These are phyloP conservation scores for Nematostella vectensis DNA, from an alignment of 92 coral and sea anemone genomes.

Conservation along the genomic window DNA sequence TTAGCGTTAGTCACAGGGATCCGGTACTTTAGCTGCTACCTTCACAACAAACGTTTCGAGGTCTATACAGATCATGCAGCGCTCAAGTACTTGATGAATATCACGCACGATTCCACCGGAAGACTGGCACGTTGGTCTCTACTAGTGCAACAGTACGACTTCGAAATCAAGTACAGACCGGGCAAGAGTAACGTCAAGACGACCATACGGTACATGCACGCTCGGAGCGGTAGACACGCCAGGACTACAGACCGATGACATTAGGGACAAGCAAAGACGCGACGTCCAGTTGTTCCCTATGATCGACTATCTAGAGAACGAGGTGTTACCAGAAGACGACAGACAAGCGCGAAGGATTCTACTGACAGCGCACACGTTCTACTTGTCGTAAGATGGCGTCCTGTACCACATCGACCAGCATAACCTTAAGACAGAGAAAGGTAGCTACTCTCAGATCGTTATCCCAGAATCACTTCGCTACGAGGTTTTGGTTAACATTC, in stretches of 20 bases:
- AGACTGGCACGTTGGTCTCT: slow-evolving; percentile 35
- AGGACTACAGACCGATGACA: slow-evolving; percentile 7
- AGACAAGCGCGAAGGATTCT: slow-evolving; percentile 13
- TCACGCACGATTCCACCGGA: slow-evolving; percentile 27
- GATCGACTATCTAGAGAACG: slow-evolving; percentile 20
- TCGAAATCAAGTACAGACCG: slow-evolving; percentile 19
- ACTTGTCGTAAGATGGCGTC: slow-evolving; percentile 5
- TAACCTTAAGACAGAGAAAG: background rate
- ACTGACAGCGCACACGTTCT: slow-evolving; percentile 13
- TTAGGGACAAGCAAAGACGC: slow-evolving; percentile 17
- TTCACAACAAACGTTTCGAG: slow-evolving; percentile 17
- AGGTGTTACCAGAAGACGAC: slow-evolving; percentile 14
- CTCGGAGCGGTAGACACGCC: slow-evolving; percentile 10
- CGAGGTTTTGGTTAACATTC: slow-evolving; percentile 20
- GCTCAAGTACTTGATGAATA: slow-evolving; percentile 21
- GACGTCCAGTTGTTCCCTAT: slow-evolving; percentile 11
- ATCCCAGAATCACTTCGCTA: slow-evolving; percentile 10
- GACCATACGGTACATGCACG: slow-evolving; percentile 5
- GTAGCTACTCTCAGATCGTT: slow-evolving; percentile 14
- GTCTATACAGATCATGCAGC: slow-evolving; percentile 41
- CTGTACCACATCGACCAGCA: slow-evolving; percentile 13
- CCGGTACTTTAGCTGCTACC: slow-evolving; percentile 15
- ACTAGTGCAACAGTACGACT: slow-evolving; percentile 31
- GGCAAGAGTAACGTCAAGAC: slow-evolving; percentile 13
- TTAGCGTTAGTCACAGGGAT: slow-evolving; percentile 34